Evolutionary conservation across 2,888 invertebrate species (phyloP).

Genomic region (Tenodera sinensis): DNA sequence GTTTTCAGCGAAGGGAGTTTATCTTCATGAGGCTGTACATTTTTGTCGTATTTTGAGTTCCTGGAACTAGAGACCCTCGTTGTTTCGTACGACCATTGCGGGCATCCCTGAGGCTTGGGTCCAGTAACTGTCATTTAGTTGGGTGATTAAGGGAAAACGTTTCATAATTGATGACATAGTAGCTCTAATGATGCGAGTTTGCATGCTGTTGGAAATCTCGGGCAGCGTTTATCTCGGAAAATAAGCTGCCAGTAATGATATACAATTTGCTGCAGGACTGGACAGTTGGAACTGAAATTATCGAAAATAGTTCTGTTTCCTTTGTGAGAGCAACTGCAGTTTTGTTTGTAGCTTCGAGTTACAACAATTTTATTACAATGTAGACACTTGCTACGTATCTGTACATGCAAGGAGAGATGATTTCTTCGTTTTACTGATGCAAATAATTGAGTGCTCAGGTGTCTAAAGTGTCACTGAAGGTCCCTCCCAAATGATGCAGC

Average conservation of each 20-base stretch:
- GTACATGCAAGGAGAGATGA: no score
- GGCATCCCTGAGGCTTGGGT: neutral
- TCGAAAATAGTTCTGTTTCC: neutral
- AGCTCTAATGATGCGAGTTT: neutral
- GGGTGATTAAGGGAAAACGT: neutral
- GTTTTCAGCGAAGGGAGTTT: no score
- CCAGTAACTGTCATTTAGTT: neutral
- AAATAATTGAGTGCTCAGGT: no score
- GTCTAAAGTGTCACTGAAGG: no score
- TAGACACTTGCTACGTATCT: neutral
- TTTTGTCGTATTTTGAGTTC: no score
- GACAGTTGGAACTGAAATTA: neutral
- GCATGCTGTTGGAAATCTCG: neutral
- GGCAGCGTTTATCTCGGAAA: neutral
- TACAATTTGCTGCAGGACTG: neutral
- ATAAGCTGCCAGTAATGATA: neutral
- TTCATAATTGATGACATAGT: neutral
- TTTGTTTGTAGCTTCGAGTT: neutral
- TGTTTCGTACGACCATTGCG: neutral
- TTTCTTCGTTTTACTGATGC: no score
- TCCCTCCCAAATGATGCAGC: no score
- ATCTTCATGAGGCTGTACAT: no score
- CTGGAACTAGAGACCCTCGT: no score
- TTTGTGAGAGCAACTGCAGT: neutral
- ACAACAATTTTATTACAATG: neutral